Evolutionary conservation across 1,140 invertebrate genomes (phyloP), one percentile per base, ranked within the genome.

Genomic region (Metopolophium dirhodum): DNA sequence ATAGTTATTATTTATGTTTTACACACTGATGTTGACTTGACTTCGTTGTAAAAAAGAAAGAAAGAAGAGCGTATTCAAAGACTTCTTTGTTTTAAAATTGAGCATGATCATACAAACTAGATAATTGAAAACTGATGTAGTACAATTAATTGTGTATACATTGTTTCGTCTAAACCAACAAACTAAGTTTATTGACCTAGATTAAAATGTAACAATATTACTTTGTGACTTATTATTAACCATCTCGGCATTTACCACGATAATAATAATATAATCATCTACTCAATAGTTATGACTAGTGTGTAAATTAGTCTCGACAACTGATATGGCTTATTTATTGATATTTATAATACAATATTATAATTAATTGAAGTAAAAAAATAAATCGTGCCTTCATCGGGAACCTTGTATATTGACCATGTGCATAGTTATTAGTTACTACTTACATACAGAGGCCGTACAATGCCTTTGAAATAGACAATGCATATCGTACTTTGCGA

Each of bases 381-480:
- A 85, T 8, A 47, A 87, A 49, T 87, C 30, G 85, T n/a, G 23
- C 45, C 7, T 45, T 87, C 45, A 49, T 51, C 30, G 49, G 7
- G 18, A n/a, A 88, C 86, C 86, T 88, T 49, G 86, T 86, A 47
- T 88, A 35, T 88, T n/a, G 86, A 49, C 47, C 45, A 49, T 88
- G n/a, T 88, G 47, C 37, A 85, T 35, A 37, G 51, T 54, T 85
- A 20, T 3, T 49, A 37, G 51, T 54, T 85, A 20, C 4, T 49
- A 35, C 30, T 49, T 7, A 20, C 47, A 85, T 83, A n/a, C 30
- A n/a, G 86, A 88, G 86, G 30, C 86, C 83, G 23, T 85, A 85
- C 83, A 85, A 85, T 41, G 37, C 61, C 83, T 85, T 85, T 85
- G 35, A 41, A 26, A 85, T 26, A 88, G 35, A 88, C 18, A 49